phyloP scores from a whole-genome alignment of 2,113 vertebrate genomes.

The Mormoops blainvillei region DNA sequence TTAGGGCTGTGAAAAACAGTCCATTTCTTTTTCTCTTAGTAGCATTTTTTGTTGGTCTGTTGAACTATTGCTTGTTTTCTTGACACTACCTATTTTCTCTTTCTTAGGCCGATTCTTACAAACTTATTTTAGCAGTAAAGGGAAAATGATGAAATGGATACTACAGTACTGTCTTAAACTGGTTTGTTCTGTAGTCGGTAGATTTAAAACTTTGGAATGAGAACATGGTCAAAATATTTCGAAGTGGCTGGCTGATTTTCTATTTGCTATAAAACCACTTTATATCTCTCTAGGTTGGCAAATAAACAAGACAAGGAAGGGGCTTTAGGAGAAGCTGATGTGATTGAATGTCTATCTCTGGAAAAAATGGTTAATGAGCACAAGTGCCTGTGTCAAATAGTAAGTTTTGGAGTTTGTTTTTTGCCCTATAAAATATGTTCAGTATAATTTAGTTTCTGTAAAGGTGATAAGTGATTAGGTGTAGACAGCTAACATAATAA shows the following conservation, averaged over 20 bases:
- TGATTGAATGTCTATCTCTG: constrained; percentile 92
- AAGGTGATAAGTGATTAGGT: background rate
- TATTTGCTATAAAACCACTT: background rate
- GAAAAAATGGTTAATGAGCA: constrained; percentile 95
- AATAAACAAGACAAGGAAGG: constrained; percentile 97
- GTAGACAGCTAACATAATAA: background rate
- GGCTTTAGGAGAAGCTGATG: constrained; percentile 92
- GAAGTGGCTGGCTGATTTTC: background rate
- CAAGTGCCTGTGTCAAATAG: constrained; percentile 96
- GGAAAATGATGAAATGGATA: background rate
- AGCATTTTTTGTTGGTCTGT: background rate
- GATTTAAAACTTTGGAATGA: background rate
- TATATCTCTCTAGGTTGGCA: constrained; percentile 84
- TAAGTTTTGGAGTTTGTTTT: constrained; percentile 78
- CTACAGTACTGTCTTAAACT: background rate
- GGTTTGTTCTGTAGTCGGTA: background rate
- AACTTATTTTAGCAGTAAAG: background rate
- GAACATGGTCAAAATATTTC: constrained; percentile 4
- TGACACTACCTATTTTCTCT: background rate
- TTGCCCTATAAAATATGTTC: background rate
- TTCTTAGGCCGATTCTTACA: background rate
- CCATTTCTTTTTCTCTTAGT: background rate
- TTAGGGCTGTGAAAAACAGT: background rate
- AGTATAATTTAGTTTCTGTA: background rate
- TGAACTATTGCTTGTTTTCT: background rate